Percentiles rank a stretch among this genome's conserved stretches.
Conservation (phyloP, 2,888 invertebrate species). For the Iphiclides podalirius region DNA sequence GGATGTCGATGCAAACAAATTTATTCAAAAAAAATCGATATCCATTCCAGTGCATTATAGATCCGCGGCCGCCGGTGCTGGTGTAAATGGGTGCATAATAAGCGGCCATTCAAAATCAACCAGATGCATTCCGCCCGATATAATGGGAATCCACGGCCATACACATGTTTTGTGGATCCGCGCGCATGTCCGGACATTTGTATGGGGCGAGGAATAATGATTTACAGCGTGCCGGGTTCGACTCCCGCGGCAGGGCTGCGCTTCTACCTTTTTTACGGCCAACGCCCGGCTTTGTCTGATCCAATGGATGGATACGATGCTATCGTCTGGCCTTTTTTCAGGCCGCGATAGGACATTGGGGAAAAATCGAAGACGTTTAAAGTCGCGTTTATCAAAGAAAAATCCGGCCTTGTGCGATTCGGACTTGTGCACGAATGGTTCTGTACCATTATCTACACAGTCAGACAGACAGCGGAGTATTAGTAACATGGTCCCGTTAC, state of each 20-base stretch:
- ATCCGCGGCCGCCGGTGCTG: conserved; percentile 32
- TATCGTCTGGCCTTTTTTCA: neutral
- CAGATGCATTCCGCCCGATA: conserved; percentile 66
- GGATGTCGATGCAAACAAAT: no score
- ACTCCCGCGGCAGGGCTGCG: neutral
- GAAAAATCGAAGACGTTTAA: no score
- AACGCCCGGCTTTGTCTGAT: conserved; percentile 9
- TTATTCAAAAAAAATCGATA: no score
- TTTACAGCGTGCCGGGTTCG: conserved; percentile 58
- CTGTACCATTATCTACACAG: no score
- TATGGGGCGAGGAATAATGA: conserved; percentile 73
- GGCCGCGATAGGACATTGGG: neutral
- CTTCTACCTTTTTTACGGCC: conserved; percentile 10
- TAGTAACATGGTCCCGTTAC: no score
- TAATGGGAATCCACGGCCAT: conserved; percentile 69
- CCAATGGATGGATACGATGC: conserved; percentile 1
- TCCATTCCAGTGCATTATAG: no score
- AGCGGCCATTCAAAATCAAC: conserved; percentile 76
- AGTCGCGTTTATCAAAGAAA: no score
- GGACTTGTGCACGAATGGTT: no score
- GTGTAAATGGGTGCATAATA: conserved; percentile 81
- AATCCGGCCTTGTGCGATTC: no score
- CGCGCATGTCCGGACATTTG: conserved; percentile 65
- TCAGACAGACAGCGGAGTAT: no score
- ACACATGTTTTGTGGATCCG: conserved; percentile 66